These are phyloP conservation scores for Cosmia trapezina DNA, from an alignment of 2,888 invertebrate species.

Conservation along the genomic window DNA sequence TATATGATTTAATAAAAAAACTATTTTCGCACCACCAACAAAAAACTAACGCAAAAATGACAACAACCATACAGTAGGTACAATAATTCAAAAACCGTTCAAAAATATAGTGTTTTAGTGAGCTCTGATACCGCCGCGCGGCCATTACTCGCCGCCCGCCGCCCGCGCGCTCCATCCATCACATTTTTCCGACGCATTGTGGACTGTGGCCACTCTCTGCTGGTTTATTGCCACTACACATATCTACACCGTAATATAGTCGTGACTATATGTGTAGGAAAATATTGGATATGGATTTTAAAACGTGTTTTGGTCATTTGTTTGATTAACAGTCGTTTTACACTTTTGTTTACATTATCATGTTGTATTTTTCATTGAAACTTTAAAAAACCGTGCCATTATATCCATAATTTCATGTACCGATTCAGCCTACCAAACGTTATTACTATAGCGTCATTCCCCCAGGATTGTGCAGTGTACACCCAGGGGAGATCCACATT, in stretches of 20 bases:
- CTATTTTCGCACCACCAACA: no score
- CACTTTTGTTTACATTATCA: not conserved
- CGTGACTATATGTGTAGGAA: not conserved
- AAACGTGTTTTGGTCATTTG: not conserved
- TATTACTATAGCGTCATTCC: constrained; percentile 15
- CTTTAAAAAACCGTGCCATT: no score
- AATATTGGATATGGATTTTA: constrained; percentile 1
- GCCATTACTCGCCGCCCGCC: constrained; percentile 44
- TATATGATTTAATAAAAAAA: not conserved
- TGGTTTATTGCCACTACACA: constrained; percentile 37
- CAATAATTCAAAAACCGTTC: constrained; percentile 39
- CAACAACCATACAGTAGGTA: not conserved
- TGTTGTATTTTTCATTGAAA: not conserved
- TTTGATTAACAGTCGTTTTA: constrained; percentile 1
- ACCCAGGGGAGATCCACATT: constrained; percentile 3
- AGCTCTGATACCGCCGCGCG: constrained; percentile 13
- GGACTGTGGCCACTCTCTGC: constrained; percentile 16
- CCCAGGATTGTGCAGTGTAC: constrained; percentile 3
- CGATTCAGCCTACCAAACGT: constrained; percentile 5
- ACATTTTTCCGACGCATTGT: constrained; percentile 42
- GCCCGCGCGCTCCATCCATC: constrained; percentile 44
- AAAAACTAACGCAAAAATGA: not conserved
- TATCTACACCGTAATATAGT: constrained; percentile 11
- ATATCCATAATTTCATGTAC: not conserved
- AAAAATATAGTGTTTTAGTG: constrained; percentile 40